Evolutionary conservation across 2,888 invertebrate genomes (phyloP), one percentile per base, ranked within the genome.

Genomic region (Oscheius sp.): DNA sequence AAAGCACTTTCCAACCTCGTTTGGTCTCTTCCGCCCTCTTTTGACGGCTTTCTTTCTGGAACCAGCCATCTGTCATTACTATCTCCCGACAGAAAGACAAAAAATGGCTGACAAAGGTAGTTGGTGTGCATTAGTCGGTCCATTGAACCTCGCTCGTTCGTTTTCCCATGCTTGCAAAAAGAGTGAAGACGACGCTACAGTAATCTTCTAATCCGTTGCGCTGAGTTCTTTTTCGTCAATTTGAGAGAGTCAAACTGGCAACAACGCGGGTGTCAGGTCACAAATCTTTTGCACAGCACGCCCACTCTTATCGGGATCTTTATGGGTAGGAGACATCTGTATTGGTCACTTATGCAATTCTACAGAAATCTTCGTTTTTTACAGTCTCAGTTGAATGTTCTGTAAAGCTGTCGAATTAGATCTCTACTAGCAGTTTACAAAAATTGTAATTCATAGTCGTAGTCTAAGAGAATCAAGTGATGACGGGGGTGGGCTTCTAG

Each of bases 71-170:
- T 61, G 61, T 61, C 61, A 61, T 61, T 61, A 61, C 17, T 29
- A n/a, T 15, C 31, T 37, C 42, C 45, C 61, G 42, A 42, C 42
- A 17, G n/a, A 15, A 25, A 23, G 3, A 20, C 25, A 61, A 61
- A 61, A 61, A 61, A 45, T 31, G 42, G 27, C 61, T 61, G 61
- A 61, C 61, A 61, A 61, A 61, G 61, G 61, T 61, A 45, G 27
- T 61, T 61, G 45, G 31, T 29, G 27, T 27, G 42, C 45, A 45
- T 61, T 61, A 61, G 5, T 25, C 61, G 61, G 42, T 31, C 42
- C 61, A 61, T 61, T 61, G 61, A 55, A 33, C n/a, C 42, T 20
- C 20, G 33, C 55, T n/a, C 3, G n/a, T 10, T 12, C 48, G 23
- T 48, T 17, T 55, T 37, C 55, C 37, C 55, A 55, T 27, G 1